Percentiles rank a stretch among this genome's conserved stretches.
phyloP scores from a whole-genome alignment of 1,140 invertebrate species.

The Pogonomyrmex barbatus region DNA sequence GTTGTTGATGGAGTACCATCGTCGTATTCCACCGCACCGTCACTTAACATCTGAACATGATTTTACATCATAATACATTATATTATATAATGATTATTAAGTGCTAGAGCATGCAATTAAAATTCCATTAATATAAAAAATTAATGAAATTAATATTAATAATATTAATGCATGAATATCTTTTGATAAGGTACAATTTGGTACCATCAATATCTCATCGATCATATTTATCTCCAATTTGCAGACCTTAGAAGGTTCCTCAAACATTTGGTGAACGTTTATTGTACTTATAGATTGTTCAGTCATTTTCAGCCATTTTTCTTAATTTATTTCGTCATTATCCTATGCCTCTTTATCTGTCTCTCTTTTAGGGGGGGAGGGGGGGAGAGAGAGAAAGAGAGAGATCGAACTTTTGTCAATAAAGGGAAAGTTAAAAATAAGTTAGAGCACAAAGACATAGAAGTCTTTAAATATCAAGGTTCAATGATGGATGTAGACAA shows the following conservation, averaged over 20 bases:
- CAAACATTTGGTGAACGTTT: background rate
- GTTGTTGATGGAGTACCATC: constrained; percentile 96
- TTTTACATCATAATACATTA: background rate
- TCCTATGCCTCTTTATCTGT: background rate
- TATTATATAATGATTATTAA: background rate
- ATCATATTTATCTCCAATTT: constrained; percentile 10
- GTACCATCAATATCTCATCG: background rate
- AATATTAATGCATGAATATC: background rate
- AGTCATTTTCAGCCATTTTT: background rate
- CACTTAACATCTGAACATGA: constrained; percentile 82
- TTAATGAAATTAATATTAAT: constrained; percentile 27
- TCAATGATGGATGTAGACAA: background rate
- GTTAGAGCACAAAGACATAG: background rate
- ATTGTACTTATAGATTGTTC: background rate
- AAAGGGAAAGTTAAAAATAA: background rate
- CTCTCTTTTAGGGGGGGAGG: background rate
- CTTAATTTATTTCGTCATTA: constrained; percentile 11
- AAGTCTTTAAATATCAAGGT: background rate
- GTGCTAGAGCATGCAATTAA: background rate
- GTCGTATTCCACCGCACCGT: constrained; percentile 91
- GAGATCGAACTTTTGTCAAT: background rate
- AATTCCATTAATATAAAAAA: background rate
- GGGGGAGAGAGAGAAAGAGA: background rate
- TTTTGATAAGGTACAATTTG: constrained; percentile 8
- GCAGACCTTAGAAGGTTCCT: background rate